Conservation (phyloP, 2,888 invertebrate species). For the Acanthococcus lagerstroemiae region DNA sequence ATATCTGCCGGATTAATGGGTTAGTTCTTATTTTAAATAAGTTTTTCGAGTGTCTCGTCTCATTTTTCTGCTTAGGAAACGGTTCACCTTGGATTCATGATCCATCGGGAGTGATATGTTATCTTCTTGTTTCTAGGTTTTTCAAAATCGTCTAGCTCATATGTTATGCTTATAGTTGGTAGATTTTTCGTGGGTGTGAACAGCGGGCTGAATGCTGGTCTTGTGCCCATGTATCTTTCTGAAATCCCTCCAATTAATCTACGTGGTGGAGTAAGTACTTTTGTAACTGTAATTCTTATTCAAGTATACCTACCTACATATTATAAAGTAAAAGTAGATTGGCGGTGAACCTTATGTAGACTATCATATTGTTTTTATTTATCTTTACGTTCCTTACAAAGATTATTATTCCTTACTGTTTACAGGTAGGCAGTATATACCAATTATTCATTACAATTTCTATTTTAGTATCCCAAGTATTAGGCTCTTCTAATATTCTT, state of each 20-base stretch:
- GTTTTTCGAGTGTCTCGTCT: too few species aligned
- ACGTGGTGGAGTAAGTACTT: slow-evolving; percentile 57
- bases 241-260: slow-evolving; percentile 77
- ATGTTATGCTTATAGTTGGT: slow-evolving; percentile 68
- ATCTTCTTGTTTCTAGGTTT: too few species aligned
- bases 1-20: slow-evolving; percentile 57
- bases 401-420: slow-evolving; percentile 13
- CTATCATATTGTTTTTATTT: too few species aligned
- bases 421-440: slow-evolving; percentile 66
- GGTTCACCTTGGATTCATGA: too few species aligned
- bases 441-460: slow-evolving; percentile 81
- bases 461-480: slow-evolving; percentile 64
- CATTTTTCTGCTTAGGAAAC: too few species aligned
- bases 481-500: slow-evolving; percentile 60
- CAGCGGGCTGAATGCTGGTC: slow-evolving; percentile 72
- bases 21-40: slow-evolving; percentile 7
- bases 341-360: too few species aligned
- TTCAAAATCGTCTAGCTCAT: too few species aligned
- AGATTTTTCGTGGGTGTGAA: slow-evolving; percentile 71
- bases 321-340: too few species aligned
- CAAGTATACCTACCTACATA: not conserved
- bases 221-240: slow-evolving; percentile 77
- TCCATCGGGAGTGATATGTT: too few species aligned
- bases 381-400: too few species aligned
- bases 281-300: not conserved